Conservation (phyloP, 1,140 invertebrate genomes). For the Ips typographus region DNA sequence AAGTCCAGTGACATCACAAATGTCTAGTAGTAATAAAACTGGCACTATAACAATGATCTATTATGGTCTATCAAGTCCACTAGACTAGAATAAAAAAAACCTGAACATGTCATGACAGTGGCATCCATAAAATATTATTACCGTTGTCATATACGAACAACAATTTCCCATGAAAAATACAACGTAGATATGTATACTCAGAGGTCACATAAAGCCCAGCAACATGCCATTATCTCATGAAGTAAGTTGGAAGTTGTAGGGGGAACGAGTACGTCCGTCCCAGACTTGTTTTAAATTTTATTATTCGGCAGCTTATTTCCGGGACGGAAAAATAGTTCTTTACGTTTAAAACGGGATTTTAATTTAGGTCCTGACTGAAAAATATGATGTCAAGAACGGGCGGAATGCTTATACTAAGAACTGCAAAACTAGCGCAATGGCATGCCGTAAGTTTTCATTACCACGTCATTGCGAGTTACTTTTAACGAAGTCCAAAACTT, state of each 20-base stretch:
- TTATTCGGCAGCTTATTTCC: background rate
- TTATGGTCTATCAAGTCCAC: background rate
- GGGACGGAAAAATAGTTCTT: too few relatives aligned
- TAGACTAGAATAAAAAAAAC: conserved; percentile 11
- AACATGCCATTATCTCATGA: conserved; percentile 33
- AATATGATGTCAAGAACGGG: too few relatives aligned
- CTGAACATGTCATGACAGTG: conserved; percentile 19
- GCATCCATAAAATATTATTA: conserved; percentile 29
- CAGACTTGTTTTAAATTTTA: conserved; percentile 27
- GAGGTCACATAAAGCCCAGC: conserved; percentile 23
- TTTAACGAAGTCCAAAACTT: conserved; percentile 11
- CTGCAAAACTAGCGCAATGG: background rate
- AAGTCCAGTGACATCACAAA: too few relatives aligned
- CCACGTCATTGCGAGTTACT: background rate
- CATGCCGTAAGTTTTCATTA: conserved; percentile 11
- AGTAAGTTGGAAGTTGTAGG: conserved; percentile 23
- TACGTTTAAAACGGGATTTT: too few relatives aligned
- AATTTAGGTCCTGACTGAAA: too few relatives aligned
- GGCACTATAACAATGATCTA: too few relatives aligned
- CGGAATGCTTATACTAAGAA: too few relatives aligned
- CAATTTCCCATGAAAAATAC: conserved; percentile 28
- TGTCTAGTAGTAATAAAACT: too few relatives aligned
- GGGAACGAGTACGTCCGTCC: background rate
- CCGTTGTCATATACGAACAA: conserved; percentile 18
- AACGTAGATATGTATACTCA: conserved; percentile 24